These are phyloP conservation scores for Eupithecia subumbrata DNA, from an alignment of 2,888 invertebrate species.

Conservation along the genomic window DNA sequence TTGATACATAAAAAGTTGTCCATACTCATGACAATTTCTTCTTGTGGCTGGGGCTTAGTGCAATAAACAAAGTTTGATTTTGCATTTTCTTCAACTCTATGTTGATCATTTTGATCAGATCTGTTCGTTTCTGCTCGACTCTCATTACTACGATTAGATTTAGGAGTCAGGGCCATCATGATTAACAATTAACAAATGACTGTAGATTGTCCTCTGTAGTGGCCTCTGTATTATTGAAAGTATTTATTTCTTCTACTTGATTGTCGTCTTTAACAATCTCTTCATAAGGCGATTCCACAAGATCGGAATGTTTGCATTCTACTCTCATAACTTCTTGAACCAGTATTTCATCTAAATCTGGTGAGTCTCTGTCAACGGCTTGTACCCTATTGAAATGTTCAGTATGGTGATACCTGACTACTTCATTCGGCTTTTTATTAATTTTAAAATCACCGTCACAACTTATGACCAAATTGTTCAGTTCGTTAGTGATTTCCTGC, in stretches of 20 bases:
- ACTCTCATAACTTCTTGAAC: slow-evolving; percentile 51
- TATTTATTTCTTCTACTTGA: slow-evolving; percentile 25
- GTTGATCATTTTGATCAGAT: slow-evolving; percentile 37
- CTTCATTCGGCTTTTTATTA: slow-evolving; percentile 51
- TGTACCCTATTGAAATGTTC: slow-evolving; percentile 38
- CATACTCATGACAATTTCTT: slow-evolving; percentile 41
- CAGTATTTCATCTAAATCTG: slow-evolving; percentile 46
- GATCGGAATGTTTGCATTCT: slow-evolving; percentile 45
- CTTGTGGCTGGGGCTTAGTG: slow-evolving; percentile 19
- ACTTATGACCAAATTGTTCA: slow-evolving; percentile 56
- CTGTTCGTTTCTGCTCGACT: slow-evolving; percentile 23
- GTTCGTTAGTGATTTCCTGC: slow-evolving; percentile 52
- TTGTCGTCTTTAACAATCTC: slow-evolving; percentile 29
- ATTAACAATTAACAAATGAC: slow-evolving; percentile 66
- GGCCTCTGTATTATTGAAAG: slow-evolving; percentile 20
- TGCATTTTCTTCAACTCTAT: slow-evolving; percentile 23
- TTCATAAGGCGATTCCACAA: slow-evolving; percentile 34
- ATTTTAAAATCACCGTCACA: slow-evolving; percentile 64
- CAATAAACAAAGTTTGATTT: slow-evolving; percentile 2
- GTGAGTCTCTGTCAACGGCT: slow-evolving; percentile 35
- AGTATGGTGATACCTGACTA: slow-evolving; percentile 39
- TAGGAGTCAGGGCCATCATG: slow-evolving; percentile 69
- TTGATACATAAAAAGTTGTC: slow-evolving; percentile 59
- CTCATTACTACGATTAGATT: slow-evolving; percentile 43
- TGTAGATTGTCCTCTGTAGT: slow-evolving; percentile 59